Evolutionary conservation across 2,113 vertebrate species (phyloP).

Genomic region (Oenanthe melanoleuca): DNA sequence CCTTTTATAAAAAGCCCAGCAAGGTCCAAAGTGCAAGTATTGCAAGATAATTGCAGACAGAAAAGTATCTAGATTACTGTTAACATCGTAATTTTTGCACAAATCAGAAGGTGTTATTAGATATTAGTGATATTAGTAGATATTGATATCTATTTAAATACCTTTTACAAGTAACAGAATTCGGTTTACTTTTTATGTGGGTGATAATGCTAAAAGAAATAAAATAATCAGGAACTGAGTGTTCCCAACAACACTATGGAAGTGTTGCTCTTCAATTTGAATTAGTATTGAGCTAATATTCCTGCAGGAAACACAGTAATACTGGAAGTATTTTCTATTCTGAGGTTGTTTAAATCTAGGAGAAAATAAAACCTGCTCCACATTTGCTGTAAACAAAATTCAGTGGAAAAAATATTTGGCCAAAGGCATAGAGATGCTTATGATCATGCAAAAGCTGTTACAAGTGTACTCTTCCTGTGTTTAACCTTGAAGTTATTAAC

Average conservation of each 20-base stretch:
- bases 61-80: neutral
- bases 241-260: neutral
- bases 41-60: neutral
- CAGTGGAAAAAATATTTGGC: neutral
- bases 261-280: neutral
- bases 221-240: neutral
- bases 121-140: neutral
- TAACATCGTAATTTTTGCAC: neutral
- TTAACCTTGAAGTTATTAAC: neutral
- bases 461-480: neutral
- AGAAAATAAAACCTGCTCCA: neutral
- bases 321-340: neutral
- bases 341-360: neutral
- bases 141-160: neutral
- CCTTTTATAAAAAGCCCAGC: neutral
- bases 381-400: neutral
- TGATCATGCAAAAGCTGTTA: neutral
- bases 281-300: neutral
- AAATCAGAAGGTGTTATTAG: neutral
- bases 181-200: neutral
- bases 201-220: neutral
- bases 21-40: neutral
- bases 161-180: neutral
- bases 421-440: neutral
- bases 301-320: neutral